Conservation (phyloP, 2,888 invertebrate species). For the Pogonocherus hispidulus region DNA sequence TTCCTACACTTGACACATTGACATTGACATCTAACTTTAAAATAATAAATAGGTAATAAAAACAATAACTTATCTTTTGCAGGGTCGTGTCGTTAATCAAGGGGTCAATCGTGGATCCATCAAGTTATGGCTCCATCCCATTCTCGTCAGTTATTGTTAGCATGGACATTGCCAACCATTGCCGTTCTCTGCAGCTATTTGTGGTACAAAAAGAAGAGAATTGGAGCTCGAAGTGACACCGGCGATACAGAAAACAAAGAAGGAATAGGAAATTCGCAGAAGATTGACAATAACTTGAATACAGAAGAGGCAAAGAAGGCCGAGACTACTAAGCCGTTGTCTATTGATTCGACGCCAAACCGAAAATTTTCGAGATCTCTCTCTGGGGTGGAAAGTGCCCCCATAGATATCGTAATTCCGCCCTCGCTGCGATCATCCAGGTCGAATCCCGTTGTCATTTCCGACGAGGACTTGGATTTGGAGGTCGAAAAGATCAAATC, state of each 20-base stretch:
- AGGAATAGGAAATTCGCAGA: conserved; percentile 33
- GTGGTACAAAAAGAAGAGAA: conserved; percentile 87
- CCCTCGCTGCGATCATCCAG: conserved; percentile 61
- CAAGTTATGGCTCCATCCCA: conserved; percentile 78
- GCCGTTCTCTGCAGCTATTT: conserved; percentile 84
- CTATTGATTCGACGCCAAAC: background rate
- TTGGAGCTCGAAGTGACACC: conserved; percentile 81
- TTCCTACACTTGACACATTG: conserved; percentile 11
- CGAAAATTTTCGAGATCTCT: conserved; percentile 63
- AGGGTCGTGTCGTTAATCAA: conserved; percentile 70
- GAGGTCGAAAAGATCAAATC: conserved; percentile 76
- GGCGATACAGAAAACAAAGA: conserved; percentile 71
- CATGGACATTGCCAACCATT: conserved; percentile 85
- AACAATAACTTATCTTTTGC: conserved; percentile 51
- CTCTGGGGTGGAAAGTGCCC: conserved; percentile 75
- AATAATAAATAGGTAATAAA: background rate
- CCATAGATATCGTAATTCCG: conserved; percentile 76
- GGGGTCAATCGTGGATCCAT: conserved; percentile 79
- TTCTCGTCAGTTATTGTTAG: conserved; percentile 81
- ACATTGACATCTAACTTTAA: conserved; percentile 1
- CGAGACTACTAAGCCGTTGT: conserved; percentile 20
- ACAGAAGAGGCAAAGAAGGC: conserved; percentile 69
- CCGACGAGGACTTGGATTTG: conserved; percentile 78
- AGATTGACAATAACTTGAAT: conserved; percentile 60
- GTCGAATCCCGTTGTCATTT: conserved; percentile 74